Evolutionary conservation across 2,888 invertebrate genomes (phyloP), one percentile per base, ranked within the genome.

Genomic region (Liodrosophila aerea): DNA sequence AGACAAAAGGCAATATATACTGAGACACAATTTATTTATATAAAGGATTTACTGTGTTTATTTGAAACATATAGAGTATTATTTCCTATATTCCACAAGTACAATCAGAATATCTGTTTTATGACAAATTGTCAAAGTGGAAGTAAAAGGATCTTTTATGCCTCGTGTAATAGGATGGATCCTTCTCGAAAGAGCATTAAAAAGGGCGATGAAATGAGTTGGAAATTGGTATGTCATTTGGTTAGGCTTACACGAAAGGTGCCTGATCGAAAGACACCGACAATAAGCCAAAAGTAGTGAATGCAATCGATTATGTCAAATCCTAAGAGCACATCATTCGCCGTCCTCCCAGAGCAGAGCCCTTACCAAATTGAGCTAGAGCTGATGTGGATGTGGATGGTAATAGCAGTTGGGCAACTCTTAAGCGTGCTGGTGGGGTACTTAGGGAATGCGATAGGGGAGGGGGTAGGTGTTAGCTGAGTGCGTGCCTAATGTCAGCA

Each of bases 221-320:
- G 22, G 9, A 37, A 53, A 37, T 15, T 16, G 51, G 37, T 2
- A 12, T 39, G 44, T 16, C 44, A 52, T 72, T 49, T 39, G 34
- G 40, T 27, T 11, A 27, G 72, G 57, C 46, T 36, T 51, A 45
- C 33, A 45, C 39, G 49, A 49, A 67, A 69, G 73, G 69, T 70
- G 73, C 53, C 39, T 56, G 73, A 67, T 67, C 68, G 52, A 57
- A 52, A 39, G 68, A 57, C 56, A 71, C 45, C 39, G 65, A 29
- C 40, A 54, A 47, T 16, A 36, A 22, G 27, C 13, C 3, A 52
- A 30, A 29, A 37, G 47, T 46, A 58, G 56, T 61, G 58, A 64
- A 62, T 64, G 67, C 73, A 64, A 73, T 73, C 73, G 73, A 73
- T 73, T 73, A 73, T 73, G 61, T 64, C 59, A 67, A 73, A 64